Evolutionary conservation across 2,888 invertebrate species (phyloP), one percentile per base, ranked within the genome.

Genomic region (Sinodicranocentrus sp.): DNA sequence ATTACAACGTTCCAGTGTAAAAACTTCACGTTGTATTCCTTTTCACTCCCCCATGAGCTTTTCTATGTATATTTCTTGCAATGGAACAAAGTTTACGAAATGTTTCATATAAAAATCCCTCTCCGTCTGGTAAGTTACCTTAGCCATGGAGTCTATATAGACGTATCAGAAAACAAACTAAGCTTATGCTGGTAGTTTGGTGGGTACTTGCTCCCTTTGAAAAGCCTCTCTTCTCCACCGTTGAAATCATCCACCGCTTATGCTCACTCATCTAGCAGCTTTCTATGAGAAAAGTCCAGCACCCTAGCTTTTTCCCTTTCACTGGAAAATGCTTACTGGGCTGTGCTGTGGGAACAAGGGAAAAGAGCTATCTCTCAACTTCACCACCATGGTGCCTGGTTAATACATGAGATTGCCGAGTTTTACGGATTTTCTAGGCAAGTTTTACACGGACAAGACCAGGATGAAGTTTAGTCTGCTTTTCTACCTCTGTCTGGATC

Each of bases 391-490:
- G 10, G n/a, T 15, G n/a, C 19, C 15, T 52, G n/a, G n/a, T 17
- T 52, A 2, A n/a, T 52, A 52, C 19, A 52, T n/a, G 19, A 19
- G n/a, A 52, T 19, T 19, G 8, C 52, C 52, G 52, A 52, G 17
- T 52, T 52, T 52, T 19, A 52, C 52, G 52, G 17, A 48, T 15
- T 48, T 48, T 48, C 48, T 19, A 8, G 3, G n/a, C 48, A 48
- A 48, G 15, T 17, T n/a, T 39, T 39, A 39, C 52, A 52, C 52
- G 52, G 19, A 52, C 17, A 52, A 52, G 19, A 52, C 52, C 52
- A 19, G 52, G 19, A 52, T 54, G 28, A 23, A 54, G 28, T 25
- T 54, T 52, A 71, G 71, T 71, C 71, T 54, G 71, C 6, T 71
- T 71, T 54, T 71, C 28, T 71, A 26, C 71, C 13, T 57, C 54